These are phyloP conservation scores for Melangyna quadrimaculata DNA, from an alignment of 2,888 invertebrate species.

Conservation along the genomic window DNA sequence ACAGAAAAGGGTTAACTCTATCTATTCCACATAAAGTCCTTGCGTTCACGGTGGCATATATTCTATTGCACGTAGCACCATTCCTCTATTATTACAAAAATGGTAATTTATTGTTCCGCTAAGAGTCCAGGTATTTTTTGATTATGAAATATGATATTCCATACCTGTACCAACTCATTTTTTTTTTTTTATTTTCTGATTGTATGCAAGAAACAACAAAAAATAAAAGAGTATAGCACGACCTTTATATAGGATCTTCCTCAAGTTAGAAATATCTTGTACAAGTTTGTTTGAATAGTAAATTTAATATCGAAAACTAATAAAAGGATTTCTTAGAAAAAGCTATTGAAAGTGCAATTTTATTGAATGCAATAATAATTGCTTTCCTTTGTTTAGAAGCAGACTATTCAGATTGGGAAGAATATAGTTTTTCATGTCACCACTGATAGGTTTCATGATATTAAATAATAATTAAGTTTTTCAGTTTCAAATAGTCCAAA, in stretches of 20 bases:
- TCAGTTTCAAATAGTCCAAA: too few relatives aligned
- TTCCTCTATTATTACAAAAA: conserved; percentile 24
- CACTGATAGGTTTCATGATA: not conserved
- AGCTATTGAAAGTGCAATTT: not conserved
- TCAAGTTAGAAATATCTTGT: not conserved
- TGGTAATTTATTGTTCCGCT: conserved; percentile 43
- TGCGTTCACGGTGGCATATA: conserved; percentile 17
- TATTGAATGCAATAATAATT: not conserved
- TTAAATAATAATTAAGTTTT: not conserved
- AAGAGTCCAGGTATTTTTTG: conserved; percentile 29
- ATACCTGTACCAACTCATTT: not conserved
- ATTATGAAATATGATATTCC: conserved; percentile 10
- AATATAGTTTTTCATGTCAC: not conserved
- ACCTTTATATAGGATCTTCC: not conserved
- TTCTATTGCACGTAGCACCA: conserved; percentile 13
- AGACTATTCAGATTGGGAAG: not conserved
- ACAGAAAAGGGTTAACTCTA: conserved; percentile 26
- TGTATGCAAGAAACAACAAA: not conserved
- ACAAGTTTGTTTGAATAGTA: not conserved
- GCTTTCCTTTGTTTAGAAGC: not conserved
- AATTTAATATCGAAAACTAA: not conserved
- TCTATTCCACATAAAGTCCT: conserved; percentile 6
- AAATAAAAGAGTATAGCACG: not conserved
- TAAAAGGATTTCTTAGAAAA: not conserved
- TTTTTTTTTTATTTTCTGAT: conserved; percentile 6